Evolutionary conservation across 2,113 vertebrate species (phyloP), one percentile per base, ranked within the genome.

Genomic region (Canis aureus): DNA sequence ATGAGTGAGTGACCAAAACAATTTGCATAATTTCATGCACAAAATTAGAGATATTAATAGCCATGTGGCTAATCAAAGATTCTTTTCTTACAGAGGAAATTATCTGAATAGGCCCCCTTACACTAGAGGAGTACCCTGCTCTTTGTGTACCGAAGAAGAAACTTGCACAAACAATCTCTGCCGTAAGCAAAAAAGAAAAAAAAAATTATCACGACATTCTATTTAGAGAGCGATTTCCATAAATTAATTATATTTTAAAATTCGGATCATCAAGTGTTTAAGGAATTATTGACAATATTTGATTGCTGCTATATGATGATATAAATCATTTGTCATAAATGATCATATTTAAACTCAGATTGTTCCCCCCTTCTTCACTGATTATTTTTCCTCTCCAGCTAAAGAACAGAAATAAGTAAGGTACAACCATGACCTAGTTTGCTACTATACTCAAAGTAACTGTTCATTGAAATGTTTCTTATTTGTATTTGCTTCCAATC

Each of bases 91-190:
- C 89, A 98, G 98, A 66, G 98, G 97, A 84, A 98, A 97, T 96
- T 32, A 20, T 53, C 0, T 0, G 71, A 62, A 74, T 12, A 0
- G 0, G 0, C 0, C 0, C 3, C 99, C 99, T 2, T 99, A 99
- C 66, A 6, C 0, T 10, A 1, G 0, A 10, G 98, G 98, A 49
- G 0, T 0, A 7, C 0, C 97, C 3, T 99, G 99, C 89, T 97
- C 97, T 51, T 0, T 27, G 1, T 99, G 99, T 92, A 1, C 0
- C 16, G 27, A 5, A 91, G 71, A 12, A 32, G 97, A 98, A 8
- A 93, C 0, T 20, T 99, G 99, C 66, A 5, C 19, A 29, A 51
- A 97, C 0, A 98, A 95, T 0, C 97, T 99, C 43, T 99, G 99
- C 83, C 7, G 99, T 99, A 98, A 99, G 99, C 89, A 97, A 95